These are phyloP conservation scores for Myathropa florea DNA, from an alignment of 2,888 invertebrate species.

Conservation along the genomic window DNA sequence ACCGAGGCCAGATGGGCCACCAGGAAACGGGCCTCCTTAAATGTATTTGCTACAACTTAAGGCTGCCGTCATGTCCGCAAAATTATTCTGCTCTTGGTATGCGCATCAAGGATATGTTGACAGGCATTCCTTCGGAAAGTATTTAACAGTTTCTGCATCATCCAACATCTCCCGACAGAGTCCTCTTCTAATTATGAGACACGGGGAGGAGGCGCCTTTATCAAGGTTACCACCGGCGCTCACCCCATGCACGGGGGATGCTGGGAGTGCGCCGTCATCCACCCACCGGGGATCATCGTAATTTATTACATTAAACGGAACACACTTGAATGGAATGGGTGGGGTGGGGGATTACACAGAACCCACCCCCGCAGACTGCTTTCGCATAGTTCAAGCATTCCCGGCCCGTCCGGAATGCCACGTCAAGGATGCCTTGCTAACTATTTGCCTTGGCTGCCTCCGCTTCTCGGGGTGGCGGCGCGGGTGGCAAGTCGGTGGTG, in stretches of 20 bases:
- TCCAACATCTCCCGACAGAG: background rate
- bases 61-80: slow-evolving; percentile 44
- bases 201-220: background rate
- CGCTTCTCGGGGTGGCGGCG: background rate
- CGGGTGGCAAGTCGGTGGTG: background rate
- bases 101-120: slow-evolving; percentile 50
- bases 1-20: background rate
- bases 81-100: slow-evolving; percentile 42
- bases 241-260: background rate
- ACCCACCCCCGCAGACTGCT: slow-evolving; percentile 31
- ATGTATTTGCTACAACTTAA: slow-evolving; percentile 29
- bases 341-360: slow-evolving; percentile 24
- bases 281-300: slow-evolving; percentile 12
- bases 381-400: slow-evolving; percentile 59
- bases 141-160: slow-evolving; percentile 43
- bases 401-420: slow-evolving; percentile 45
- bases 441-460: slow-evolving; percentile 18
- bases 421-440: slow-evolving; percentile 50
- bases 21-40: slow-evolving; percentile 18
- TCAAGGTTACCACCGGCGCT: slow-evolving; percentile 19
- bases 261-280: background rate
- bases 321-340: slow-evolving; percentile 56
- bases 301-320: slow-evolving; percentile 65
- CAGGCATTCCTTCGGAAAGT: slow-evolving; percentile 47
- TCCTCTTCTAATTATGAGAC: slow-evolving; percentile 56